Evolutionary conservation across 2,888 invertebrate species (phyloP).

Genomic region (Rapana venosa): DNA sequence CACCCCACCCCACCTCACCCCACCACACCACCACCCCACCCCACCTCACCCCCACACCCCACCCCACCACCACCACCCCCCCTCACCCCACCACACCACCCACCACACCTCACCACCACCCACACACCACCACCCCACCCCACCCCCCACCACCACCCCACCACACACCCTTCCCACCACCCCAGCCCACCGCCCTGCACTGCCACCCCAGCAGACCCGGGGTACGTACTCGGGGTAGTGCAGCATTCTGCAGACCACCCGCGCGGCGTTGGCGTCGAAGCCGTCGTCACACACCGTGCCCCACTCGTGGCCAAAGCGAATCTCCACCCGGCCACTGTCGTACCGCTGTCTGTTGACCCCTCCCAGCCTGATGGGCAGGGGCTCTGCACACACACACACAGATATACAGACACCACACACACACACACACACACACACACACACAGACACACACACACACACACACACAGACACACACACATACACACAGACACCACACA

Average conservation of each 20-base stretch:
- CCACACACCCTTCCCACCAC: no score
- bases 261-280: conserved; percentile 48
- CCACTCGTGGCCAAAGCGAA: conserved; percentile 50
- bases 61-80: no score
- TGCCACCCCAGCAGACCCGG: not conserved
- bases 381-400: not conserved
- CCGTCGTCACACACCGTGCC: conserved; percentile 65
- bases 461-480: not conserved
- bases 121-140: no score
- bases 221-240: conserved; percentile 44
- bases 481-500: not conserved
- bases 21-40: no score
- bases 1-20: no score
- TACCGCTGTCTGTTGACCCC: conserved; percentile 11
- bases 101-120: no score
- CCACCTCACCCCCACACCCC: no score
- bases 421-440: not conserved
- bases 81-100: no score
- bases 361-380: conserved; percentile 19
- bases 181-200: no score
- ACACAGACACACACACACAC: not conserved
- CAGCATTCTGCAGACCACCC: conserved; percentile 49
- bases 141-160: no score
- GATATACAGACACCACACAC: not conserved
- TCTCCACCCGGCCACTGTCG: conserved; percentile 24